These are phyloP conservation scores for Brachyptera putata DNA, from an alignment of 2,888 invertebrate species.

Conservation along the genomic window DNA sequence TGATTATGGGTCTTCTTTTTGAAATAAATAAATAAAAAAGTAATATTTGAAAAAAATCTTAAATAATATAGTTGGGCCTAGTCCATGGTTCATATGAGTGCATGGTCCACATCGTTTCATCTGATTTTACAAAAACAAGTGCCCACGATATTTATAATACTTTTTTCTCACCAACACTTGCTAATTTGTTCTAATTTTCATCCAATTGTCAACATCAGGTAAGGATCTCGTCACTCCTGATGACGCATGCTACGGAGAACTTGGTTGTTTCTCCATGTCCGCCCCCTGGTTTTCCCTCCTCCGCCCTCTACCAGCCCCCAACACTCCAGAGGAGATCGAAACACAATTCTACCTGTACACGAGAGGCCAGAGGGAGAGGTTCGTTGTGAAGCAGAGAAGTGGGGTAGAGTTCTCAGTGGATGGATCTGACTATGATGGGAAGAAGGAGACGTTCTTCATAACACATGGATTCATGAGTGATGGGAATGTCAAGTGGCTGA, in stretches of 20 bases:
- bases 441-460: slow-evolving; percentile 53
- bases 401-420: slow-evolving; percentile 42
- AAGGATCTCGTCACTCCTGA: neutral
- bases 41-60: too few species aligned
- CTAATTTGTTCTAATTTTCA: too few species aligned
- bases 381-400: neutral
- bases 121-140: too few species aligned
- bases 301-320: slow-evolving; percentile 8
- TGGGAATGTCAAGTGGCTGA: slow-evolving; percentile 56
- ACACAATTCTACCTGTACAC: slow-evolving; percentile 4
- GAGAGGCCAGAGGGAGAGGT: neutral
- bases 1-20: too few species aligned
- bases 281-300: slow-evolving; percentile 7
- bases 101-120: too few species aligned
- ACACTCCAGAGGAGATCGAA: neutral
- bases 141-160: too few species aligned
- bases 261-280: slow-evolving; percentile 22
- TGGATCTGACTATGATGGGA: slow-evolving; percentile 54
- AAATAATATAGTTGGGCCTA: too few species aligned
- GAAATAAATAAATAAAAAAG: too few species aligned
- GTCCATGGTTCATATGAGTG: too few species aligned
- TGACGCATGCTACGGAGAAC: slow-evolving; percentile 16
- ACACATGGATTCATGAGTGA: slow-evolving; percentile 61
- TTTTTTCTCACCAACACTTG: too few species aligned
- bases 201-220: too few species aligned